These are phyloP conservation scores for Leucopsar rothschildi DNA, from an alignment of 2,113 vertebrate genomes.

Conservation along the genomic window DNA sequence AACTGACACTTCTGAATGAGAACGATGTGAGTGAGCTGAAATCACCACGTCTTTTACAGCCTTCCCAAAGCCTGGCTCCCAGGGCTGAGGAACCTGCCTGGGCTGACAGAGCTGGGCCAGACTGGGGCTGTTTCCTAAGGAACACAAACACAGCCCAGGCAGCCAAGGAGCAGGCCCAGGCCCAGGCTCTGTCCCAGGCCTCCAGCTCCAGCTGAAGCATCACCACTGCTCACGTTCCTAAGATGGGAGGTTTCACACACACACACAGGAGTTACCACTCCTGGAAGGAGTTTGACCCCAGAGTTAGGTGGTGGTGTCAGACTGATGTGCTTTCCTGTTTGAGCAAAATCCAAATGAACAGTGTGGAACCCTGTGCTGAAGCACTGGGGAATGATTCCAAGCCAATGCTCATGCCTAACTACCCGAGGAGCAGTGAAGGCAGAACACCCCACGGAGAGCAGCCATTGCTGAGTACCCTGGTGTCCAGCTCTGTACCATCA, in stretches of 20 bases:
- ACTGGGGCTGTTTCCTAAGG: background rate
- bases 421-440: background rate
- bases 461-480: background rate
- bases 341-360: background rate
- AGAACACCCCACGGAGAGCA: background rate
- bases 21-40: background rate
- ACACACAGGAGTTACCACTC: background rate
- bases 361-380: background rate
- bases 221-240: background rate
- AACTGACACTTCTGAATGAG: background rate
- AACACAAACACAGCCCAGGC: background rate
- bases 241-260: background rate
- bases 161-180: background rate
- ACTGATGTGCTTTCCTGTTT: background rate
- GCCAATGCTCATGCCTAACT: background rate
- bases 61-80: background rate
- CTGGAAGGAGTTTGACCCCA: background rate
- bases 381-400: background rate
- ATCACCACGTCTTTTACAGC: fast-evolving
- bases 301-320: background rate
- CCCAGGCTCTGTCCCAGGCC: background rate
- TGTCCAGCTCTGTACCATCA: background rate
- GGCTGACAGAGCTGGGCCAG: background rate
- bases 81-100: background rate
- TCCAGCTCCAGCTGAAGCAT: background rate